These are phyloP conservation scores for Philereme vetulata DNA, from an alignment of 2,888 invertebrate species.

Conservation along the genomic window DNA sequence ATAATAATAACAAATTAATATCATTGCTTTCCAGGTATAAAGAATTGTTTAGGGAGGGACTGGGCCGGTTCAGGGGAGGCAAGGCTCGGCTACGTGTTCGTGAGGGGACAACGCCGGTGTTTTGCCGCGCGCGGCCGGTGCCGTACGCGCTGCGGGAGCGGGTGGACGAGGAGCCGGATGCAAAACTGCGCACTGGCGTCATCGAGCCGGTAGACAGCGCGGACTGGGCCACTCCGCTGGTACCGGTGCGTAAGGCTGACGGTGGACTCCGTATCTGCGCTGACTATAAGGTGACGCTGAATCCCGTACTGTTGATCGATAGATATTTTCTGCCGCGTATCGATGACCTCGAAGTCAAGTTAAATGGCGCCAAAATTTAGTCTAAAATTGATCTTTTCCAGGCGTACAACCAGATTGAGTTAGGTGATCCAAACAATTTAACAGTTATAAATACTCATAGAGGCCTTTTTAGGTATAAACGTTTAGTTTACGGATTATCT, in stretches of 20 bases:
- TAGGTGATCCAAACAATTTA: constrained; percentile 27
- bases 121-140: constrained; percentile 36
- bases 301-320: constrained; percentile 31
- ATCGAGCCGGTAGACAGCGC: constrained; percentile 3
- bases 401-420: constrained; percentile 35
- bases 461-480: constrained; percentile 14
- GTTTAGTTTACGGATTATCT: constrained; percentile 13
- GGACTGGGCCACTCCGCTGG: constrained; percentile 25
- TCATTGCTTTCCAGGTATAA: constrained; percentile 7
- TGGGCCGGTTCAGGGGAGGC: constrained; percentile 31
- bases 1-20: neutral
- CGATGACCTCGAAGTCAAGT: constrained; percentile 27
- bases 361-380: constrained; percentile 22
- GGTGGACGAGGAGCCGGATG: constrained; percentile 26
- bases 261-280: constrained; percentile 25
- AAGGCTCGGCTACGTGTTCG: constrained; percentile 32
- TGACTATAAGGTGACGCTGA: constrained; percentile 28
- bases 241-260: constrained; percentile 21
- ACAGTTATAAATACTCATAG: constrained; percentile 36
- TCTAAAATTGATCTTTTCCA: too few species aligned
- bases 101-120: constrained; percentile 34
- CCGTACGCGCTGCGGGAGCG: constrained; percentile 31
- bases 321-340: constrained; percentile 31
- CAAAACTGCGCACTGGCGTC: constrained; percentile 22
- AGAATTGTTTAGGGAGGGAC: constrained; percentile 18